Conservation (phyloP, 2,888 invertebrate genomes). For the Plebejus argus region DNA sequence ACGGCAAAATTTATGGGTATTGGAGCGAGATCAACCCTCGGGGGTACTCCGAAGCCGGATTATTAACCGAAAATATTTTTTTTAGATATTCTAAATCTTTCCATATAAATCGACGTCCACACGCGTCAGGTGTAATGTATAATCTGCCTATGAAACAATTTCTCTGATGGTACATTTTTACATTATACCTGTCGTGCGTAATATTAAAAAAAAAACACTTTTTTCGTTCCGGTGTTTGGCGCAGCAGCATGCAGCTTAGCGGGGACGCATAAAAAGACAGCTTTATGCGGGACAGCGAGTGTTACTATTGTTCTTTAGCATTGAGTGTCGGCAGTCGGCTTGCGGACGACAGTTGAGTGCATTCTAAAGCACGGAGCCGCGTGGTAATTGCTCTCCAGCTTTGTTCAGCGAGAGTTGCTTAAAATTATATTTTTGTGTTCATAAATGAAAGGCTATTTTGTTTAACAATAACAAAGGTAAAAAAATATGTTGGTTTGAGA, state of each 20-base stretch:
- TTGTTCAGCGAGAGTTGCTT: neutral
- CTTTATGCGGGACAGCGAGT: neutral
- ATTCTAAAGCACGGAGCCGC: neutral
- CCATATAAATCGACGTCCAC: too few relatives aligned
- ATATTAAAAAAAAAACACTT: neutral
- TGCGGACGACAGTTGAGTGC: neutral
- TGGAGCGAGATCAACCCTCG: neutral
- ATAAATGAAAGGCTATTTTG: neutral
- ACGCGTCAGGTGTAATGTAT: too few relatives aligned
- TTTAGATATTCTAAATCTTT: too few relatives aligned
- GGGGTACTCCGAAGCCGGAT: neutral
- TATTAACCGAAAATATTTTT: neutral
- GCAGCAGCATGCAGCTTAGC: neutral
- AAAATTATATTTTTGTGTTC: neutral
- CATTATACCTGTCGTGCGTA: neutral
- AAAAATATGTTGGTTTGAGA: too few relatives aligned
- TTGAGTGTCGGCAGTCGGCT: conserved; percentile 14
- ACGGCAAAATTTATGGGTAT: neutral
- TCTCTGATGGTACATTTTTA: neutral
- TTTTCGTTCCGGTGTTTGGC: neutral
- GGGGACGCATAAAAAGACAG: neutral
- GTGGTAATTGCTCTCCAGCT: neutral
- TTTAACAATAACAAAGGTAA: neutral
- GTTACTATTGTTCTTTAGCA: conserved; percentile 16
- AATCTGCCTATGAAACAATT: too few relatives aligned